These are phyloP conservation scores for Zelostemma sp. DNA, from an alignment of 1,140 invertebrate genomes.

Conservation along the genomic window DNA sequence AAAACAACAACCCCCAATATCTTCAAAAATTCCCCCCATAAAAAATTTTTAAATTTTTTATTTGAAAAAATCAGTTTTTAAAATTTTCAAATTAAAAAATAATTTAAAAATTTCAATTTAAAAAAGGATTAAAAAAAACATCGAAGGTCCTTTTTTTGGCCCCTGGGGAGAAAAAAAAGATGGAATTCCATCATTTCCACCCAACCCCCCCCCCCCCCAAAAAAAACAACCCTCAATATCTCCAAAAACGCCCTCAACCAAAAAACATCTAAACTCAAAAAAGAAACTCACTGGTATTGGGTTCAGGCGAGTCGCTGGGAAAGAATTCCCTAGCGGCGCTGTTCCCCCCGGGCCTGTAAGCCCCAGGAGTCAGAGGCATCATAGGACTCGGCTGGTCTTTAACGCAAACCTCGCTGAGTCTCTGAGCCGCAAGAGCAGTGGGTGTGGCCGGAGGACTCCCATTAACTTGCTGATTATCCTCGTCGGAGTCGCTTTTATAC, in stretches of 20 bases:
- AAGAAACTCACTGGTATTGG: slow-evolving; percentile 87
- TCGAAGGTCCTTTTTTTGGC: too few relatives aligned
- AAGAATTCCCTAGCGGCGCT: slow-evolving; percentile 76
- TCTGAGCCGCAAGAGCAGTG: slow-evolving; percentile 67
- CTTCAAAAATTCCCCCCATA: too few relatives aligned
- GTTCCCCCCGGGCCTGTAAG: slow-evolving; percentile 41
- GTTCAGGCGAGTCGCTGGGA: slow-evolving; percentile 81
- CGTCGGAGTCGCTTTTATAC: slow-evolving; percentile 67
- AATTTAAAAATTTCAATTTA: too few relatives aligned
- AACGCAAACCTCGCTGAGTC: slow-evolving; percentile 66
- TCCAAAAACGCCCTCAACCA: not conserved
- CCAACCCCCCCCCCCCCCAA: not conserved
- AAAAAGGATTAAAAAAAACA: too few relatives aligned
- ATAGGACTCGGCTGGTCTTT: slow-evolving; percentile 63
- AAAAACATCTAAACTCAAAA: not conserved
- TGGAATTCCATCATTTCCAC: too few relatives aligned
- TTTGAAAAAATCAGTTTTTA: too few relatives aligned
- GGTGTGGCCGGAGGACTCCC: slow-evolving; percentile 74
- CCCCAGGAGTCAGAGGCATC: slow-evolving; percentile 66
- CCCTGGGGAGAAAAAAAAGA: not conserved
- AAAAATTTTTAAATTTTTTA: too few relatives aligned
- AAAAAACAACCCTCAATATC: not conserved
- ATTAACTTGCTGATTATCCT: slow-evolving; percentile 66
- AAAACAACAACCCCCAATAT: too few relatives aligned
- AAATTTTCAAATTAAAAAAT: too few relatives aligned